These are phyloP conservation scores for Glyphotaelius pellucidus DNA, from an alignment of 2,888 invertebrate genomes.

Conservation along the genomic window DNA sequence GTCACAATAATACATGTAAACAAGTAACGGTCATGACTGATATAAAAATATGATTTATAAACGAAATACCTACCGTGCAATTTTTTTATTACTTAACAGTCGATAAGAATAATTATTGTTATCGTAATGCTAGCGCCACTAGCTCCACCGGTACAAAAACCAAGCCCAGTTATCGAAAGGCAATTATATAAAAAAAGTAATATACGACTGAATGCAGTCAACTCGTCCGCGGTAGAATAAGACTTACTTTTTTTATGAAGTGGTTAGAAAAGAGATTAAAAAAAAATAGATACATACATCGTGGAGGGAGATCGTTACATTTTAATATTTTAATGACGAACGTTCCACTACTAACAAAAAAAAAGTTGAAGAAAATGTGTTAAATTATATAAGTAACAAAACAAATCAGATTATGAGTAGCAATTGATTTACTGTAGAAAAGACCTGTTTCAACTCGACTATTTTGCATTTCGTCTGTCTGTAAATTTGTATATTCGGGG, in stretches of 20 bases:
- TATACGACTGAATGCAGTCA: background rate
- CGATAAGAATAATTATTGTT: conserved; percentile 23
- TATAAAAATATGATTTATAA: conserved; percentile 24
- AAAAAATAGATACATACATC: background rate
- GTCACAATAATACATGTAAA: conserved; percentile 15
- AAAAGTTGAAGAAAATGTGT: too few species aligned
- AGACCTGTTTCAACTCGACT: too few species aligned
- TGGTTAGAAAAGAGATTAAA: background rate
- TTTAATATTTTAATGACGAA: background rate
- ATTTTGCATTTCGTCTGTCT: too few species aligned
- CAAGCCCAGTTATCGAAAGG: background rate
- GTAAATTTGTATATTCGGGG: too few species aligned
- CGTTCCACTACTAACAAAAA: too few species aligned
- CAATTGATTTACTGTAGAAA: too few species aligned
- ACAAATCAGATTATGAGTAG: too few species aligned
- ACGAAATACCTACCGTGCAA: conserved; percentile 17
- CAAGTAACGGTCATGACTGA: conserved; percentile 5
- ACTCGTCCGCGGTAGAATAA: background rate
- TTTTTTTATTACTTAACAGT: conserved; percentile 23
- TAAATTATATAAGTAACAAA: too few species aligned
- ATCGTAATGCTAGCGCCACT: conserved; percentile 27
- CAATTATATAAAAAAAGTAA: background rate
- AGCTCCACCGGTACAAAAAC: background rate
- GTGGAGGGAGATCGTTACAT: background rate
- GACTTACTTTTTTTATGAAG: background rate